Evolutionary conservation across 1,140 invertebrate species (phyloP).

Genomic region (Eupeodes corollae): DNA sequence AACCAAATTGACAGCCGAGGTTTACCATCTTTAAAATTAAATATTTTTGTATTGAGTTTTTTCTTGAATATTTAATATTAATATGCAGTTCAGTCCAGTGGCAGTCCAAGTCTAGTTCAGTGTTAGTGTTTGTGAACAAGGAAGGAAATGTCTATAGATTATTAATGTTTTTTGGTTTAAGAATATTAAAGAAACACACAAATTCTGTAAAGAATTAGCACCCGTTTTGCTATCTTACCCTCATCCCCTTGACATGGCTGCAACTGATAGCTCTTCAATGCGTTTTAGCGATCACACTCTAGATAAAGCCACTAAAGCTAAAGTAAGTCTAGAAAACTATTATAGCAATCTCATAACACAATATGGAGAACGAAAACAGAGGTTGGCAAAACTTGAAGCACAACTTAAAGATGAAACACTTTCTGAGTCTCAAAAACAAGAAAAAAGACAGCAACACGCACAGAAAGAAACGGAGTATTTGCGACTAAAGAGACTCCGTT

Average conservation of each 20-base stretch:
- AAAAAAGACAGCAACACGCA: constrained; percentile 88
- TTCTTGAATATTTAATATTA: too few species aligned
- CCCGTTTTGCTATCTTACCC: too few species aligned
- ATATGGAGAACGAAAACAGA: constrained; percentile 90
- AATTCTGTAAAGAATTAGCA: too few species aligned
- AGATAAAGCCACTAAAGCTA: constrained; percentile 98
- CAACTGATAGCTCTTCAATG: constrained; percentile 44
- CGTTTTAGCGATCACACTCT: constrained; percentile 91
- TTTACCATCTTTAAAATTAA: too few species aligned
- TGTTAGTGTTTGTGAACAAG: too few species aligned
- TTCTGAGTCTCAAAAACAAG: constrained; percentile 71
- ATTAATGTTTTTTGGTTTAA: too few species aligned
- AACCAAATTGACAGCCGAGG: too few species aligned
- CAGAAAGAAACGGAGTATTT: constrained; percentile 98
- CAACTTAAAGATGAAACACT: constrained; percentile 86
- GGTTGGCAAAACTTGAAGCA: constrained; percentile 85
- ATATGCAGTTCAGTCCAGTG: too few species aligned
- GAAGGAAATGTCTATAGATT: too few species aligned
- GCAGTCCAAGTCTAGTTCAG: too few species aligned
- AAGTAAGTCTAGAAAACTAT: constrained; percentile 98
- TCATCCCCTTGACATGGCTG: constrained; percentile 15
- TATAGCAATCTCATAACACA: constrained; percentile 96
- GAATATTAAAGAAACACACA: too few species aligned
- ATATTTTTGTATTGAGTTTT: too few species aligned
- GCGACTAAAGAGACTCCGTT: constrained; percentile 84